phyloP scores from a whole-genome alignment of 2,113 vertebrate genomes.

The Salminus brasiliensis region DNA sequence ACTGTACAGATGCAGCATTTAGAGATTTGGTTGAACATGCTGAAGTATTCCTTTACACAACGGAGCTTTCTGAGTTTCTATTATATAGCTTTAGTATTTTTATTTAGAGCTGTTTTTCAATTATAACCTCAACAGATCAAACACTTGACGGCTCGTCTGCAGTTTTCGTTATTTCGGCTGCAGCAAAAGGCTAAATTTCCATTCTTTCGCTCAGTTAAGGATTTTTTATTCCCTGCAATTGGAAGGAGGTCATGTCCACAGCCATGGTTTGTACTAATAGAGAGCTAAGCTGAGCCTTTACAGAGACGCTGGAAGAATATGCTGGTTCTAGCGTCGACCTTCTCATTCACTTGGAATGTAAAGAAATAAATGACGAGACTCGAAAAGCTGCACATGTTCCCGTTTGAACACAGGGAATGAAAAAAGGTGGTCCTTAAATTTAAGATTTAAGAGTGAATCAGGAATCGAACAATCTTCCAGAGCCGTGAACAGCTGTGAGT shows the following conservation, averaged over 20 bases:
- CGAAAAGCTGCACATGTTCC: no score
- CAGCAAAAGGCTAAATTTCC: no score
- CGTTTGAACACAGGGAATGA: no score
- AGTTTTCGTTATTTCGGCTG: neutral
- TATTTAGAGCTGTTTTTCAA: neutral
- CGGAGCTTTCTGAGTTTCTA: neutral
- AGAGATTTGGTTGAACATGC: neutral
- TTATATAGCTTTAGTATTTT: neutral
- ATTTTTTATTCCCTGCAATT: neutral
- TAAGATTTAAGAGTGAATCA: neutral
- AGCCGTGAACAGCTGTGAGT: slow-evolving; percentile 11
- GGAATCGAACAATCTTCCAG: neutral
- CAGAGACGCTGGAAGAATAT: neutral
- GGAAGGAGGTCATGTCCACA: neutral
- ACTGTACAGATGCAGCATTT: neutral
- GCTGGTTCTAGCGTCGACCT: no score
- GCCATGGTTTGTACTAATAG: neutral
- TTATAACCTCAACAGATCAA: neutral
- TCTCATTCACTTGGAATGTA: no score
- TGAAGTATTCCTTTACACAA: neutral
- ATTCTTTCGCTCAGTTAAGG: neutral
- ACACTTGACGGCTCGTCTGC: neutral
- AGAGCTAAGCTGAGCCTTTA: slow-evolving; percentile 12
- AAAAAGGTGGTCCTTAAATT: neutral
- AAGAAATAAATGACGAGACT: no score